These are phyloP conservation scores for Brachionus paranguensis DNA, from an alignment of 1,140 invertebrate species.

Conservation along the genomic window DNA sequence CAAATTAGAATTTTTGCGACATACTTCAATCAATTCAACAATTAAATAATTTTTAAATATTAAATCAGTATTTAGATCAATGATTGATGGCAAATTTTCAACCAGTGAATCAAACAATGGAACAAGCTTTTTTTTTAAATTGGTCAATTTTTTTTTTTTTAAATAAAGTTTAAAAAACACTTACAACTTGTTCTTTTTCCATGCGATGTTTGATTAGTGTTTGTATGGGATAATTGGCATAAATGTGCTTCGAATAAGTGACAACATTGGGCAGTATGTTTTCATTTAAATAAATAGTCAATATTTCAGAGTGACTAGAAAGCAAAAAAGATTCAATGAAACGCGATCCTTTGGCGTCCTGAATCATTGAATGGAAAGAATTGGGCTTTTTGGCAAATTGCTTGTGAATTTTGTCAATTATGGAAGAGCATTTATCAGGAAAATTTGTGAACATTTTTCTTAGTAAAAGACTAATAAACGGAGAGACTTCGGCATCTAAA, in stretches of 20 bases:
- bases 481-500: background rate
- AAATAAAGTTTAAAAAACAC: background rate
- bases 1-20: background rate
- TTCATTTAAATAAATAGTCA: background rate
- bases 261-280: slow-evolving; percentile 10
- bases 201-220: slow-evolving; percentile 20
- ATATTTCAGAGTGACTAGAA: background rate
- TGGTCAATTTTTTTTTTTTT: background rate
- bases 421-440: background rate
- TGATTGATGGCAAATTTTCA: slow-evolving; percentile 29
- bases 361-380: slow-evolving; percentile 37
- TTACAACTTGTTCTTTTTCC: slow-evolving; percentile 5
- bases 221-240: slow-evolving; percentile 37
- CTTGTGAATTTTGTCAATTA: background rate
- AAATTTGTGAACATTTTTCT: slow-evolving; percentile 17
- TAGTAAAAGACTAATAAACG: slow-evolving; percentile 13
- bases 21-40: background rate
- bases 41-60: slow-evolving; percentile 35
- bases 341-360: slow-evolving; percentile 28
- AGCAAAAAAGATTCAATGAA: slow-evolving; percentile 37
- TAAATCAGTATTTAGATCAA: slow-evolving; percentile 25
- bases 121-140: background rate
- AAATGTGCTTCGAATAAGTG: slow-evolving; percentile 27
- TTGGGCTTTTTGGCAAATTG: slow-evolving; percentile 31
- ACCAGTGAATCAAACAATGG: background rate